Conservation (phyloP, 2,888 invertebrate genomes). For the Oxystoma pomonae region DNA sequence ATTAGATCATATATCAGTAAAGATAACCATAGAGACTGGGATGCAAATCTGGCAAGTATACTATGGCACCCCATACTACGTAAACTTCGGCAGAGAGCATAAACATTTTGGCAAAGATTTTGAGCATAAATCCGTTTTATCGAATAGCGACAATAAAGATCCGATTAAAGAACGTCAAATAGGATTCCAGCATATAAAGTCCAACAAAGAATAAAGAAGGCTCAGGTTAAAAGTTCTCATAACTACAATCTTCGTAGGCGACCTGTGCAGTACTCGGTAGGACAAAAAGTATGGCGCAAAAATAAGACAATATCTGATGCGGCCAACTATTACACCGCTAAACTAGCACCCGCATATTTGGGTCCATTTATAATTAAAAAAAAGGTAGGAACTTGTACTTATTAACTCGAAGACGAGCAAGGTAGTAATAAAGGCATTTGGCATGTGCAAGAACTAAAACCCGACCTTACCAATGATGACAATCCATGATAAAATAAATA, state of each 20-base stretch:
- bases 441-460: conserved; percentile 19
- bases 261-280: background rate
- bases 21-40: background rate
- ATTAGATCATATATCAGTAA: conserved; percentile 3
- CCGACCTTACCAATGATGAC: background rate
- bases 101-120: background rate
- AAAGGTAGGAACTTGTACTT: conserved; percentile 15
- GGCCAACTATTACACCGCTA: conserved; percentile 11
- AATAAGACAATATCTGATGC: conserved; percentile 14
- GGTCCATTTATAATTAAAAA: conserved; percentile 16
- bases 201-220: background rate
- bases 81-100: conserved; percentile 1
- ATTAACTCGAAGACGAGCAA: conserved; percentile 13
- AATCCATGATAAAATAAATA: no score
- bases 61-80: background rate
- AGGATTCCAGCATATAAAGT: background rate
- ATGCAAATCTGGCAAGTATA: background rate
- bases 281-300: conserved; percentile 12
- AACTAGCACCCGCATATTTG: conserved; percentile 17
- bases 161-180: background rate
- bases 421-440: conserved; percentile 15
- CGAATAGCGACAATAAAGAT: no score
- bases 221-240: background rate
- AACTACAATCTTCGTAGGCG: conserved; percentile 5
- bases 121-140: no score